phyloP scores from a whole-genome alignment of 2,113 vertebrate genomes.

The Strigops habroptila region DNA sequence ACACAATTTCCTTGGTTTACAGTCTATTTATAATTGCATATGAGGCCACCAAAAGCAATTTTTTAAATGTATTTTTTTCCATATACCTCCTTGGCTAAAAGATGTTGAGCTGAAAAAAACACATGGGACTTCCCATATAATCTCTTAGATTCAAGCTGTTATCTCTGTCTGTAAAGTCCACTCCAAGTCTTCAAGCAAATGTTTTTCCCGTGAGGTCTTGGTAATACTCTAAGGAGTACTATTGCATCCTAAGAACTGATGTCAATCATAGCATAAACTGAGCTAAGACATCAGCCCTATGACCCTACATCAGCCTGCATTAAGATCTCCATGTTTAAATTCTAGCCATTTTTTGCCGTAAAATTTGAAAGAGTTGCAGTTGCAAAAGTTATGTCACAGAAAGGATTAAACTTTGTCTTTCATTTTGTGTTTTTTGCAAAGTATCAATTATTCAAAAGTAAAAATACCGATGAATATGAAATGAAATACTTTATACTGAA shows the following conservation, averaged over 20 bases:
- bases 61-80: neutral
- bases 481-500: neutral
- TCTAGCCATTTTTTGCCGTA: neutral
- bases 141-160: neutral
- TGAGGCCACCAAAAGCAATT: fast-evolving
- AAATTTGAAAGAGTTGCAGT: neutral
- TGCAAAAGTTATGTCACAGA: neutral
- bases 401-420: neutral
- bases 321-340: neutral
- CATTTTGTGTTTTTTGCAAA: neutral
- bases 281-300: neutral
- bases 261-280: neutral
- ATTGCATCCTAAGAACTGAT: neutral
- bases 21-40: neutral
- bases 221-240: neutral
- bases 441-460: neutral
- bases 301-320: neutral
- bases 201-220: neutral
- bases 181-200: neutral
- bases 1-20: neutral
- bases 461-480: constrained; percentile 20
- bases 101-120: neutral
- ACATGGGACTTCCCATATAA: neutral
- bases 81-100: neutral
- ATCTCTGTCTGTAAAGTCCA: neutral